A percentile compares a stretch with the other conserved stretches of the same genome.
Conservation (phyloP, 2,113 vertebrate species). For the Guaruba guarouba region DNA sequence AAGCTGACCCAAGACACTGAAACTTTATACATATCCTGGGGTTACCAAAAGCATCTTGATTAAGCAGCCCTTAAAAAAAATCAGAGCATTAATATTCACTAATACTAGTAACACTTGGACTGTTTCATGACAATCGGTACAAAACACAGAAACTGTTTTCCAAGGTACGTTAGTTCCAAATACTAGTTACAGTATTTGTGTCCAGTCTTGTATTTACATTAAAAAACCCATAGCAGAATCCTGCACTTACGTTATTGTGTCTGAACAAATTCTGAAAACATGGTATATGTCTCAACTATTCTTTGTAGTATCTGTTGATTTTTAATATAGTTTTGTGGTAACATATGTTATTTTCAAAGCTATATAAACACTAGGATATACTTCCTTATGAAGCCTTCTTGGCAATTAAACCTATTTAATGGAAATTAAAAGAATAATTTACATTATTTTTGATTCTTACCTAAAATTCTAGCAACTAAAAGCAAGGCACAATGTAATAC, state of each 20-base stretch:
- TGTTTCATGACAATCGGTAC: neutral
- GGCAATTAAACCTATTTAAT: neutral
- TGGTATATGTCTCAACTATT: neutral
- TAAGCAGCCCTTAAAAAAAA: constrained; percentile 4
- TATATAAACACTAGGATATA: neutral
- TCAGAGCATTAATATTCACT: neutral
- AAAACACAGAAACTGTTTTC: neutral
- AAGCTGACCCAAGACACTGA: neutral
- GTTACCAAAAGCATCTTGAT: neutral
- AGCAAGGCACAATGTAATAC: constrained; percentile 70
- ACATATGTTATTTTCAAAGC: neutral
- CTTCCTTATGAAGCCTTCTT: neutral
- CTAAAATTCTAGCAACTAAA: constrained; percentile 34
- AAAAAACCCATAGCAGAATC: neutral
- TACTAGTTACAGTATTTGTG: neutral
- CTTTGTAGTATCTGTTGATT: neutral
- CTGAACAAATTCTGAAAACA: neutral
- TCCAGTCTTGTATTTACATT: neutral
- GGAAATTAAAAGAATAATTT: neutral
- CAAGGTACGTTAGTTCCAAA: neutral
- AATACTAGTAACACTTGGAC: neutral
- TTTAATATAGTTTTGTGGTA: neutral
- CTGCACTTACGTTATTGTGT: neutral
- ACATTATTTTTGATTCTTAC: neutral
- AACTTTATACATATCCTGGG: neutral